phyloP scores from a whole-genome alignment of 2,797 vertebrate genomes.

The Poeciliopsis turneri region DNA sequence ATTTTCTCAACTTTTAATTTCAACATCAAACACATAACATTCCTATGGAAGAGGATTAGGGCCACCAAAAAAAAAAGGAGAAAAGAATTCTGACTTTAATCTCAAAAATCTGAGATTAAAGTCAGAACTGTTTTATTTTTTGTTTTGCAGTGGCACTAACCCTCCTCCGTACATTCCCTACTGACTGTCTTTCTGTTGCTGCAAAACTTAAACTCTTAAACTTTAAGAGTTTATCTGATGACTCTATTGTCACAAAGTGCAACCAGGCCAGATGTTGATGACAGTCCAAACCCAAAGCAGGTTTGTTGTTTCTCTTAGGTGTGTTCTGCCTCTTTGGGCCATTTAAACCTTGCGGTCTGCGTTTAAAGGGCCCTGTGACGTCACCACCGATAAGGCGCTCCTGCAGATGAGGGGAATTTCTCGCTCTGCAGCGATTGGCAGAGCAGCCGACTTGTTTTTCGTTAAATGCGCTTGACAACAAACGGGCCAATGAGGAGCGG shows the following conservation, averaged over 20 bases:
- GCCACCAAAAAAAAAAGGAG: too few relatives aligned
- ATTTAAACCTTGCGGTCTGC: conserved; percentile 72
- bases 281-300: background rate
- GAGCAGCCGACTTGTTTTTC: conserved; percentile 41
- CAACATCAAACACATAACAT: background rate
- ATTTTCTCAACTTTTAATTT: background rate
- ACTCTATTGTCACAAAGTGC: conserved; percentile 11
- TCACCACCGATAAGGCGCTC: conserved; percentile 64
- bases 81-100: too few relatives aligned
- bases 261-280: conserved; percentile 11
- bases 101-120: too few relatives aligned
- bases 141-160: too few relatives aligned
- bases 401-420: conserved; percentile 54
- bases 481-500: conserved; percentile 78
- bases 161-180: too few relatives aligned
- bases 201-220: too few relatives aligned
- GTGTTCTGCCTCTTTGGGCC: conserved; percentile 35
- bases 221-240: conserved; percentile 3
- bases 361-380: conserved; percentile 75
- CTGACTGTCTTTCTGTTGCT: background rate
- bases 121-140: too few relatives aligned
- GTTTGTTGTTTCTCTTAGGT: conserved; percentile 11
- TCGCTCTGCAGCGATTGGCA: conserved; percentile 68
- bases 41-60: too few relatives aligned
- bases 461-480: conserved; percentile 74